Evolutionary conservation across 2,888 invertebrate species (phyloP).

Genomic region (Metalampra italica): DNA sequence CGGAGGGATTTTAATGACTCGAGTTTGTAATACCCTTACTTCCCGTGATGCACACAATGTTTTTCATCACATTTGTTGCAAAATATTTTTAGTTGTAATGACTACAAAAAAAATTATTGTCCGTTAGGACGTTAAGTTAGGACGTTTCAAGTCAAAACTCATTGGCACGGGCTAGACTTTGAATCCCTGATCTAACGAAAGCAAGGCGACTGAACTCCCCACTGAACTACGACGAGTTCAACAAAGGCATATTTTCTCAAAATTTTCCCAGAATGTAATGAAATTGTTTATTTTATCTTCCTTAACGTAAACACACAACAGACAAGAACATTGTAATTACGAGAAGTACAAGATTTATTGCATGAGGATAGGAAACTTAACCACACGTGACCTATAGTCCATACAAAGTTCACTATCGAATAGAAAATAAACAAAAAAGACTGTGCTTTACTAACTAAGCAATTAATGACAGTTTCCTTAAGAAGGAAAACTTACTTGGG

Average conservation of each 20-base stretch:
- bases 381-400: slow-evolving; percentile 63
- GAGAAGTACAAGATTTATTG: slow-evolving; percentile 74
- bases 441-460: slow-evolving; percentile 46
- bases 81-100: no score
- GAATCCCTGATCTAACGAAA: no score
- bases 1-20: no score
- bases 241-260: background rate
- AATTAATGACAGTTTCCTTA: slow-evolving; percentile 58
- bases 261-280: background rate
- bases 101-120: no score
- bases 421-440: slow-evolving; percentile 48
- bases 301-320: slow-evolving; percentile 75
- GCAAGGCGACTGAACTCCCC: no score
- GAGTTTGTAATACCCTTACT: no score
- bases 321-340: slow-evolving; percentile 77
- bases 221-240: no score
- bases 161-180: no score
- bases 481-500: slow-evolving; percentile 33
- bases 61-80: no score
- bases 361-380: slow-evolving; percentile 68
- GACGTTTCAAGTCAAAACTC: no score
- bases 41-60: no score
- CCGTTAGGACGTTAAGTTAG: no score
- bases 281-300: slow-evolving; percentile 7
- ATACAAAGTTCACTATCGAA: slow-evolving; percentile 31